These are phyloP conservation scores for Tragulus kanchil DNA, from an alignment of 2,113 vertebrate species.

Conservation along the genomic window DNA sequence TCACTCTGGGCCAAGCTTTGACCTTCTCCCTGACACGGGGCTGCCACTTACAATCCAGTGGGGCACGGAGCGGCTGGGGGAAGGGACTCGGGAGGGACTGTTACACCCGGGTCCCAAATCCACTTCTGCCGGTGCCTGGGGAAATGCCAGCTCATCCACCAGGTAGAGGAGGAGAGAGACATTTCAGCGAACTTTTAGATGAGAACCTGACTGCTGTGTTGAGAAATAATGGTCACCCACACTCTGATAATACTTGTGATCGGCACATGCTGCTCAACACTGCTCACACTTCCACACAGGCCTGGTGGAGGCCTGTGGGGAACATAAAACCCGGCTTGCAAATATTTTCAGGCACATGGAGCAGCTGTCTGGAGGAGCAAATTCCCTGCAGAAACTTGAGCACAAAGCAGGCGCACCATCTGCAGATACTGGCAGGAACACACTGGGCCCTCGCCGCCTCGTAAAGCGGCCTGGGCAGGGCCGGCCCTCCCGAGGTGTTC, in stretches of 20 bases:
- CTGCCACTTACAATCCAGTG: not conserved
- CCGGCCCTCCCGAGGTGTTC: not conserved
- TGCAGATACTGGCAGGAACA: constrained; percentile 56
- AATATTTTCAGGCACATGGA: constrained; percentile 65
- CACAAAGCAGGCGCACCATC: constrained; percentile 51
- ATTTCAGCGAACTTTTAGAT: not conserved
- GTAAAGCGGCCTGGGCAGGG: not conserved
- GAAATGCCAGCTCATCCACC: not conserved
- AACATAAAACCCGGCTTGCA: constrained; percentile 66
- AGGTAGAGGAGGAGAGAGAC: not conserved
- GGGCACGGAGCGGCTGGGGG: not conserved
- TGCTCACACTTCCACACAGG: constrained; percentile 23
- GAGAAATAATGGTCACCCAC: constrained; percentile 43
- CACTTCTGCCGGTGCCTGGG: not conserved
- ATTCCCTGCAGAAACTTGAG: constrained; percentile 49
- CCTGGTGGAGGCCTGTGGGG: constrained; percentile 64
- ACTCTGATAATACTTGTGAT: constrained; percentile 57
- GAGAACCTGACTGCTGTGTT: constrained; percentile 41
- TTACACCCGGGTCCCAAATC: not conserved
- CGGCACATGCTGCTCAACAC: constrained; percentile 26
- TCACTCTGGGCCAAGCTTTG: not conserved
- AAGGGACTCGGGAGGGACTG: not conserved
- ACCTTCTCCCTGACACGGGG: not conserved
- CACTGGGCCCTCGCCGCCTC: not conserved
- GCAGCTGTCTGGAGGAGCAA: constrained; percentile 76